phyloP scores from a whole-genome alignment of 2,888 invertebrate genomes.

The Beris chalybata region DNA sequence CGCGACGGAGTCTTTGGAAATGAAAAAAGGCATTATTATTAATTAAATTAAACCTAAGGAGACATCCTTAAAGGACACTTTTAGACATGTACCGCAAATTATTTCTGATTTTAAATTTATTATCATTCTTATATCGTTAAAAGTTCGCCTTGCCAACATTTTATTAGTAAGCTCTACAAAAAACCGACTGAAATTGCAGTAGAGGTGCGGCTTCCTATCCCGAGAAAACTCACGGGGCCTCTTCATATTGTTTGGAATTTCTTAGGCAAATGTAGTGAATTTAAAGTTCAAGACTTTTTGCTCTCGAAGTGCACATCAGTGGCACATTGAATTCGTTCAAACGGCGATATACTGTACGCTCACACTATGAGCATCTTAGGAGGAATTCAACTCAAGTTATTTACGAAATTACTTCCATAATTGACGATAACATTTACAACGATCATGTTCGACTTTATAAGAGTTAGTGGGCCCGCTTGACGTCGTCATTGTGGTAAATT shows the following conservation, averaged over 20 bases:
- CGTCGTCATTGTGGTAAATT: too few relatives aligned
- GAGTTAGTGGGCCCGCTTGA: conserved; percentile 11
- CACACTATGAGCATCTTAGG: conserved; percentile 6
- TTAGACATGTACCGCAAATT: too few relatives aligned
- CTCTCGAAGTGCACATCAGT: conserved; percentile 26
- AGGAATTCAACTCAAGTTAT: conserved; percentile 31
- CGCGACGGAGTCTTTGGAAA: conserved; percentile 20
- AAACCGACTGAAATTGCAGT: conserved; percentile 8
- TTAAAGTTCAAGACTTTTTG: conserved; percentile 32
- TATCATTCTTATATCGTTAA: too few relatives aligned
- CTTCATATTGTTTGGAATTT: background rate
- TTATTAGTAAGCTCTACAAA: background rate
- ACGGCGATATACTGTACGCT: background rate
- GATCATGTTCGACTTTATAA: conserved; percentile 33
- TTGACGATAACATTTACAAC: conserved; percentile 35
- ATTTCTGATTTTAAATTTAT: too few relatives aligned
- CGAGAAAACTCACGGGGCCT: conserved; percentile 5
- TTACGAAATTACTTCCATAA: conserved; percentile 35
- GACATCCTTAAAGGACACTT: too few relatives aligned
- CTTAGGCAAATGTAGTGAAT: conserved; percentile 25
- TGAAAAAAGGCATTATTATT: background rate
- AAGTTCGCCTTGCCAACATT: too few relatives aligned
- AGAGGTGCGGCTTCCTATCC: conserved; percentile 23
- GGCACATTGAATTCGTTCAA: conserved; percentile 17
- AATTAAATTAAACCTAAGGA: too few relatives aligned